Base-by-base conservation (phyloP, 2,888 invertebrate species). In the Acleris literana region DNA sequence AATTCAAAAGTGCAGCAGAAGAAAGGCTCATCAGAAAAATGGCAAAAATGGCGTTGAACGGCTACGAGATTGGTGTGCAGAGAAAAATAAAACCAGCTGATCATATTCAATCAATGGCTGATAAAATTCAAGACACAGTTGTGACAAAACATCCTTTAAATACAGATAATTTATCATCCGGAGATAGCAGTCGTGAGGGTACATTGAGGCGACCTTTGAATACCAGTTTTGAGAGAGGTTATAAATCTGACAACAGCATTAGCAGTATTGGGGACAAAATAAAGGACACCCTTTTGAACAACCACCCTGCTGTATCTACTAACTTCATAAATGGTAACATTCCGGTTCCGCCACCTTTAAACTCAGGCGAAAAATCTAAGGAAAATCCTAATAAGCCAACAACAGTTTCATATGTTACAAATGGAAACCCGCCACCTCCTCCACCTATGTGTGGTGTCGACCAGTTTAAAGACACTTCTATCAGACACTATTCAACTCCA, bases 31-130 rank as follows among this genome's bases (percentile, higher is more conserved):
- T 93, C 59, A 86, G 89, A 71, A 93, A 93, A 82, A 89, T 93
- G 88, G 92, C 93, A 44, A 93, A 92, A 84, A 92, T 92, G 90
- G 93, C 93, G 16, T 78, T 93, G 57, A 93, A 93, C 74, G 92
- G 92, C 33, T 93, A 93, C 71, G 93, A 93, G 80, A 93, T 93
- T 68, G 93, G 93, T 29, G 93, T 93, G 70, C 93, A 93, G 74
- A 84, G 93, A 72, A 93, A 92, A 84, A 93, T 92, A 61, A 93
- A 93, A 71, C 93, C 93, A 0, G 92, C 90, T 49, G 92, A 92
- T 71, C 92, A 92, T 71, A 93, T 93, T 72, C 92, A 93, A 75
- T 88, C 87, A 17, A 93, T 93, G 93, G 93, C 93, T 57, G 89
- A 89, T 67, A 91, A 87, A 83, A 93, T 93, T 71, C 92, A 93